These are phyloP conservation scores for Phrynocephalus guinanensis DNA, from an alignment of 2,797 vertebrate species.

Conservation along the genomic window DNA sequence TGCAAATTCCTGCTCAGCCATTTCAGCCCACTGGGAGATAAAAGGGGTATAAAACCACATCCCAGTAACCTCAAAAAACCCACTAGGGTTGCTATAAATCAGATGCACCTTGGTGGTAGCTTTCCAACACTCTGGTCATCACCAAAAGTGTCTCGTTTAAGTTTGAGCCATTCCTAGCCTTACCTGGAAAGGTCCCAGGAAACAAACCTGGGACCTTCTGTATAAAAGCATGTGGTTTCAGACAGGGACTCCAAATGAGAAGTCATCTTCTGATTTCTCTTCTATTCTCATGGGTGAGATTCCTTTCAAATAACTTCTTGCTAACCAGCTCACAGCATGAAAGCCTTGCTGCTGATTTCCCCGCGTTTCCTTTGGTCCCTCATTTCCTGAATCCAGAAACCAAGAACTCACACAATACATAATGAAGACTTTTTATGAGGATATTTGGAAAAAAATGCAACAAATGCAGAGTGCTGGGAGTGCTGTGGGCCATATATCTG, in stretches of 20 bases:
- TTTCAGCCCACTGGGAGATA: too few relatives aligned
- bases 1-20: too few relatives aligned
- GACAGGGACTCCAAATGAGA: neutral
- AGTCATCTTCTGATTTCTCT: neutral
- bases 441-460: neutral
- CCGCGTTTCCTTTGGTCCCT: constrained; percentile 3
- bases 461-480: neutral
- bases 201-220: neutral
- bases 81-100: too few relatives aligned
- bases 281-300: neutral
- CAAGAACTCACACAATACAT: neutral
- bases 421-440: neutral
- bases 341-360: neutral
- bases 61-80: too few relatives aligned
- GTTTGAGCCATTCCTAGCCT: neutral
- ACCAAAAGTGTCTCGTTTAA: too few relatives aligned
- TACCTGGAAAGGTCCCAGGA: neutral
- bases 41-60: too few relatives aligned
- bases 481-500: neutral
- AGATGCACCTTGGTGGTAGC: too few relatives aligned
- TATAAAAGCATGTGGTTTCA: too few relatives aligned
- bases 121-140: too few relatives aligned
- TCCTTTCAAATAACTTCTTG: neutral
- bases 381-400: neutral
- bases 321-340: neutral